phyloP scores from a whole-genome alignment of 2,797 vertebrate species.

The Clamator glandarius region DNA sequence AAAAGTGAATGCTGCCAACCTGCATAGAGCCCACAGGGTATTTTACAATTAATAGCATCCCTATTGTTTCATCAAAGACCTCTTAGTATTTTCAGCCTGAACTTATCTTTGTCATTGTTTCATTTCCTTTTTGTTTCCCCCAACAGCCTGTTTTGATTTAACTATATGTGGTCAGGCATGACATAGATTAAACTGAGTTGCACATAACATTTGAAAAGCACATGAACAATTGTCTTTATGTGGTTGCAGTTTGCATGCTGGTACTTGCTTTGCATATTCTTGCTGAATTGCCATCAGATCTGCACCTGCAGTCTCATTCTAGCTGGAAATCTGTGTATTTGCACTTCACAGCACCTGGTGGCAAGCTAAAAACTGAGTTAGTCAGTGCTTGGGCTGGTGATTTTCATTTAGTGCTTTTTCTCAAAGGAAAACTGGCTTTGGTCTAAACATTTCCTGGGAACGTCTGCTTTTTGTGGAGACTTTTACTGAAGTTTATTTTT shows the following conservation, averaged over 20 bases:
- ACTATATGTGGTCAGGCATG: slow-evolving; percentile 26
- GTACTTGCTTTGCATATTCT: not conserved
- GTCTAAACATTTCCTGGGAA: slow-evolving; percentile 26
- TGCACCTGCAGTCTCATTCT: slow-evolving; percentile 1
- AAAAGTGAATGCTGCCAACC: slow-evolving; percentile 47
- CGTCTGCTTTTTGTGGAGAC: not conserved
- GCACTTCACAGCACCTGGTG: slow-evolving; percentile 10
- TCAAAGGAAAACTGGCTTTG: slow-evolving; percentile 29
- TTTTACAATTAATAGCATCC: slow-evolving; percentile 45
- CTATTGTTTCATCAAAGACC: slow-evolving; percentile 43
- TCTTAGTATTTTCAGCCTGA: slow-evolving; percentile 50
- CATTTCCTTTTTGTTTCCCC: slow-evolving; percentile 46
- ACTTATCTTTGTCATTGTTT: slow-evolving; percentile 54
- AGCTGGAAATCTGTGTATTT: not conserved
- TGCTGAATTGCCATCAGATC: not conserved
- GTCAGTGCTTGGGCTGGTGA: not conserved
- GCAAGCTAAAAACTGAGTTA: not conserved
- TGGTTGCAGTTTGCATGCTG: not conserved
- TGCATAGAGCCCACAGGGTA: slow-evolving; percentile 19
- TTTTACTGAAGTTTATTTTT: slow-evolving; percentile 56
- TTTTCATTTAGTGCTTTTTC: not conserved
- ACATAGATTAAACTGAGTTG: slow-evolving; percentile 5
- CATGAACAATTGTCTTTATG: not conserved
- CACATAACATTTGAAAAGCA: not conserved
- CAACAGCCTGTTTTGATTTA: slow-evolving; percentile 44